phyloP scores from a whole-genome alignment of 2,113 vertebrate genomes.

The Muscicapa adusta region DNA sequence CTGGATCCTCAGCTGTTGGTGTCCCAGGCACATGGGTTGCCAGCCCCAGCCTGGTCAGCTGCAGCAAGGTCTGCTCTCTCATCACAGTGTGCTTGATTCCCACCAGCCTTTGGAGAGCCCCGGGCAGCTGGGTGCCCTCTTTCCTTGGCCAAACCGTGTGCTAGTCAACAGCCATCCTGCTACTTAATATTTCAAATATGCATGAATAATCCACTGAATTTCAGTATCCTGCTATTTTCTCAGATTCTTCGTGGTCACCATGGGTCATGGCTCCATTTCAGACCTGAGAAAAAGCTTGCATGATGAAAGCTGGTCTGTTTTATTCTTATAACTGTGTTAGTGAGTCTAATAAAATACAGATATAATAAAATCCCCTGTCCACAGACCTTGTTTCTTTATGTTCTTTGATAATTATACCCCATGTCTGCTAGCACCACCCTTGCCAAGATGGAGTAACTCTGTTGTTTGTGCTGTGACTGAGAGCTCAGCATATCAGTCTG shows the following conservation, averaged over 20 bases:
- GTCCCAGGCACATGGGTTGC: rapidly evolving
- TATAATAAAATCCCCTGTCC: not conserved
- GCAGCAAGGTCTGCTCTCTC: not conserved
- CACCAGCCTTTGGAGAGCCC: not conserved
- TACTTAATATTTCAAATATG: not conserved
- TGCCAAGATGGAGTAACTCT: not conserved
- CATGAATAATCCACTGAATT: not conserved
- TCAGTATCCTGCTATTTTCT: not conserved
- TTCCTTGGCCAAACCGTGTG: not conserved
- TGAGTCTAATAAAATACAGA: not conserved
- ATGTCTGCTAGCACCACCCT: rapidly evolving
- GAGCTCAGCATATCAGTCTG: not conserved
- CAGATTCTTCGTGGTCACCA: not conserved
- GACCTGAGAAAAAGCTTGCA: not conserved
- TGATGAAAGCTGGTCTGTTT: not conserved
- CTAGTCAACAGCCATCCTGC: not conserved
- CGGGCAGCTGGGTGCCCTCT: not conserved
- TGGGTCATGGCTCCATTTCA: not conserved
- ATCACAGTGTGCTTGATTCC: rapidly evolving
- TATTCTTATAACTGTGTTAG: not conserved
- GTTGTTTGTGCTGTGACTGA: not conserved
- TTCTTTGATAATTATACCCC: not conserved
- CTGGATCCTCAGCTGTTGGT: not conserved
- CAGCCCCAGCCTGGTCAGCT: not conserved
- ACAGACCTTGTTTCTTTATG: not conserved